These are phyloP conservation scores for Drosophila putrida DNA, from an alignment of 2,888 invertebrate genomes.

Conservation along the genomic window DNA sequence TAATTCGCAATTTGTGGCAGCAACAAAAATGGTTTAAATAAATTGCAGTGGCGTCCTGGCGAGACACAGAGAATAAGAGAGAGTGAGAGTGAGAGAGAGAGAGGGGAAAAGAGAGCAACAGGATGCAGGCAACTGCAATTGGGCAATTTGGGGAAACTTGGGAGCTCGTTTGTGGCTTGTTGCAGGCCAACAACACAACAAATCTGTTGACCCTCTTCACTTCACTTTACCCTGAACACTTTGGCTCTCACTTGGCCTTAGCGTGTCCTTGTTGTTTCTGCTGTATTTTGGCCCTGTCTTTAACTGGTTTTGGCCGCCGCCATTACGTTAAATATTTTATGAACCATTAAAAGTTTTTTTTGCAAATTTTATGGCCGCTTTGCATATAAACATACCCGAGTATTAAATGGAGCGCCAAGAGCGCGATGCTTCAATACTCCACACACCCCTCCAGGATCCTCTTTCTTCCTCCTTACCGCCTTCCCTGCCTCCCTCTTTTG, in stretches of 20 bases:
- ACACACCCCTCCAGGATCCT: not conserved
- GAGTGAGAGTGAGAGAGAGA: not conserved
- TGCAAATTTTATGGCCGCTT: constrained; percentile 81
- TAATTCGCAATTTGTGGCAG: constrained; percentile 77
- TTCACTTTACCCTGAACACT: constrained; percentile 3
- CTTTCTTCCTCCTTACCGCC: not conserved
- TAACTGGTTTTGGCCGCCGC: constrained; percentile 68
- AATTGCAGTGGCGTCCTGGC: constrained; percentile 47
- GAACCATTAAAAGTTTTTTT: constrained; percentile 79
- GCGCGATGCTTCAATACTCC: constrained; percentile 25
- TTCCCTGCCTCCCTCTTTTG: not conserved
- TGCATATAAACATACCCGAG: constrained; percentile 65
- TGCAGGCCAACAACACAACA: constrained; percentile 67
- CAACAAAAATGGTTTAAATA: constrained; percentile 51
- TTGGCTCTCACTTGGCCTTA: constrained; percentile 9
- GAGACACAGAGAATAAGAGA: not conserved
- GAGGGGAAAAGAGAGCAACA: constrained; percentile 8
- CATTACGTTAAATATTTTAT: constrained; percentile 82
- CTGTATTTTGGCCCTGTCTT: constrained; percentile 63
- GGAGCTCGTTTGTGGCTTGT: constrained; percentile 72
- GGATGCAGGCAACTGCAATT: constrained; percentile 22
- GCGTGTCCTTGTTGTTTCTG: constrained; percentile 23
- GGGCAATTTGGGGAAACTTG: constrained; percentile 13
- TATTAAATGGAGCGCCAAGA: constrained; percentile 44
- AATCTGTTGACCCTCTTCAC: constrained; percentile 58